A percentile compares a stretch with the other conserved stretches of the same genome.
Conservation (phyloP, 2,888 invertebrate genomes). For the Aleiodes testaceus region DNA sequence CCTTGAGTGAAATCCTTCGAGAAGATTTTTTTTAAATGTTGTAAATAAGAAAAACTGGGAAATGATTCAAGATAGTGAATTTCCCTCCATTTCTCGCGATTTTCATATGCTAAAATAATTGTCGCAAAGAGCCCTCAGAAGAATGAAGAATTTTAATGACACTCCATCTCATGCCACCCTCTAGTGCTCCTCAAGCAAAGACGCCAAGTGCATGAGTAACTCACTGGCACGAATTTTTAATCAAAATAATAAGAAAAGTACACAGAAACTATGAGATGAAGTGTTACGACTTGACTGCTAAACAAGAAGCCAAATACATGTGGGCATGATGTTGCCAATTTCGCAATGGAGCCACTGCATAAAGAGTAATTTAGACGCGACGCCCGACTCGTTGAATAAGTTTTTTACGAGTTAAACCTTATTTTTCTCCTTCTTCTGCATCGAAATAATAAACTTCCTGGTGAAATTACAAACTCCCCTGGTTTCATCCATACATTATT, state of each 20-base stretch:
- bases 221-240: slow-evolving; percentile 13
- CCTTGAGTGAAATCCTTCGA: too few species aligned
- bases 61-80: too few species aligned
- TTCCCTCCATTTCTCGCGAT: too few species aligned
- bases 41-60: too few species aligned
- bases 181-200: background rate
- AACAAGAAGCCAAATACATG: slow-evolving; percentile 40
- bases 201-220: background rate
- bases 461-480: slow-evolving; percentile 6
- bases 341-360: slow-evolving; percentile 51
- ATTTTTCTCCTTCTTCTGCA: background rate
- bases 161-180: slow-evolving; percentile 3
- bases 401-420: slow-evolving; percentile 49
- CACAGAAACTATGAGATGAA: slow-evolving; percentile 33
- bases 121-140: background rate
- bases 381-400: slow-evolving; percentile 49
- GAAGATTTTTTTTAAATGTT: too few species aligned
- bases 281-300: slow-evolving; percentile 16
- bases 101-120: slow-evolving; percentile 7
- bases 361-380: slow-evolving; percentile 54
- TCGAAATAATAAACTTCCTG: slow-evolving; percentile 25
- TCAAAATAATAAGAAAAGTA: slow-evolving; percentile 31
- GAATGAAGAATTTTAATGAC: background rate
- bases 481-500: background rate
- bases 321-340: slow-evolving; percentile 50